Evolutionary conservation across 2,888 invertebrate species (phyloP).

Genomic region (Pollenia amentaria): DNA sequence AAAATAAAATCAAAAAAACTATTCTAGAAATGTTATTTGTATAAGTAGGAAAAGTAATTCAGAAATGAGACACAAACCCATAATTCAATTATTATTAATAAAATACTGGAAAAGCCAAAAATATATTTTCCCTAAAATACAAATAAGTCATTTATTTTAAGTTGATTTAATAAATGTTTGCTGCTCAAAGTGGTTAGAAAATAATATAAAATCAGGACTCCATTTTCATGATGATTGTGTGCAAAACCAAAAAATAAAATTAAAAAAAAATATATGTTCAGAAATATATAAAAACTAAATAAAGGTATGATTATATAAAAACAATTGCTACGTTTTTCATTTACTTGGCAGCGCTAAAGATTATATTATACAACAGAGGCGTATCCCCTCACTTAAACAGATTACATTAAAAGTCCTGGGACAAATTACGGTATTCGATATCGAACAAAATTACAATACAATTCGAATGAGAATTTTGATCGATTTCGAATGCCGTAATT

Average conservation of each 20-base stretch:
- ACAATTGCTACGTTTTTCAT: background rate
- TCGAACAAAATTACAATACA: no score
- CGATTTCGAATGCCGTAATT: no score
- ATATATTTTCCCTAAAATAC: conserved; percentile 54
- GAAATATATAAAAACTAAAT: conserved; percentile 73
- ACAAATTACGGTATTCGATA: no score
- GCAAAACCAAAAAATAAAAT: conserved; percentile 57
- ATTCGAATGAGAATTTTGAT: no score
- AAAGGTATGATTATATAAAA: conserved; percentile 72
- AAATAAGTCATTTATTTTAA: conserved; percentile 51
- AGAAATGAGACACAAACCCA: conserved; percentile 33
- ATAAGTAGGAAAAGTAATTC: conserved; percentile 60
- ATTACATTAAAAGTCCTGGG: no score
- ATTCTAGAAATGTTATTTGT: conserved; percentile 59
- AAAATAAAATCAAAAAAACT: conserved; percentile 53
- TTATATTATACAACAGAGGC: no score
- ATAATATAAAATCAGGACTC: conserved; percentile 55
- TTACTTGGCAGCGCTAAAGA: no score
- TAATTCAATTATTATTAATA: conserved; percentile 68
- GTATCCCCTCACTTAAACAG: no score
- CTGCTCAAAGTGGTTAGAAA: conserved; percentile 69
- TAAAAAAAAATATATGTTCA: conserved; percentile 61
- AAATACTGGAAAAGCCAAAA: conserved; percentile 37
- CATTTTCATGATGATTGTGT: conserved; percentile 63
- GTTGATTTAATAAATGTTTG: conserved; percentile 58